These are phyloP conservation scores for Rhynchonema sp. DNA, from an alignment of 2,888 invertebrate species.

Conservation along the genomic window DNA sequence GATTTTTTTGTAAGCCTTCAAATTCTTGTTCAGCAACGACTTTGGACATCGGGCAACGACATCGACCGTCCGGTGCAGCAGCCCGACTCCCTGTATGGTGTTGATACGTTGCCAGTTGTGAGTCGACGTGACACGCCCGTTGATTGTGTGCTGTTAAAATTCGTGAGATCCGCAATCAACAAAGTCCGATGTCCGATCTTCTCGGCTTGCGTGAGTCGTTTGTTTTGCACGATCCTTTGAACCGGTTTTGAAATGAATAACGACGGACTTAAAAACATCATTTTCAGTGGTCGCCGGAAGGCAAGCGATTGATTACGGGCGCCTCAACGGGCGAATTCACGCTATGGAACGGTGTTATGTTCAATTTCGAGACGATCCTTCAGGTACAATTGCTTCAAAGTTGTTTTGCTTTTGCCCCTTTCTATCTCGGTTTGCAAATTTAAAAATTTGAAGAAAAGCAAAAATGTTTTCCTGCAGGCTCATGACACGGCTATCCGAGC, in stretches of 20 bases:
- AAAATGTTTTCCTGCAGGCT: no score
- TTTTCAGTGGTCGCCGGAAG: slow-evolving; percentile 84
- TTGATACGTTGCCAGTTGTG: slow-evolving; percentile 54
- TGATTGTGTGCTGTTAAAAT: slow-evolving; percentile 69
- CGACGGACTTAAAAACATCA: no score
- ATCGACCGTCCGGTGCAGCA: slow-evolving; percentile 72
- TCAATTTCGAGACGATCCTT: slow-evolving; percentile 99
- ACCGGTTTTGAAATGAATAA: not conserved
- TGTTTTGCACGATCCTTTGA: not conserved
- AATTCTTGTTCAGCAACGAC: slow-evolving; percentile 46
- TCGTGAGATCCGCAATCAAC: slow-evolving; percentile 97
- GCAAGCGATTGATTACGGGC: slow-evolving; percentile 84
- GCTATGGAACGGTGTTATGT: slow-evolving; percentile 98
- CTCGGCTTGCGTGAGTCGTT: slow-evolving; percentile 53
- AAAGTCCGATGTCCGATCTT: slow-evolving; percentile 99
- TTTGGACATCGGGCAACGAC: slow-evolving; percentile 82
- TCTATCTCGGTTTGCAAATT: not conserved
- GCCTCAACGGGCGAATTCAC: slow-evolving; percentile 99
- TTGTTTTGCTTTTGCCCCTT: not conserved
- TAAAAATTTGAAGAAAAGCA: no score
- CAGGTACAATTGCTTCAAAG: slow-evolving; percentile 43
- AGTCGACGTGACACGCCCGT: slow-evolving; percentile 60
- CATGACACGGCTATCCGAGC: slow-evolving; percentile 96
- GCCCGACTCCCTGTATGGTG: slow-evolving; percentile 79
- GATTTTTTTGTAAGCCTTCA: no score